A percentile compares a stretch with the other conserved stretches of the same genome.
phyloP scores from a whole-genome alignment of 2,797 vertebrate species.

The Gymnoscopelus microlampas region DNA sequence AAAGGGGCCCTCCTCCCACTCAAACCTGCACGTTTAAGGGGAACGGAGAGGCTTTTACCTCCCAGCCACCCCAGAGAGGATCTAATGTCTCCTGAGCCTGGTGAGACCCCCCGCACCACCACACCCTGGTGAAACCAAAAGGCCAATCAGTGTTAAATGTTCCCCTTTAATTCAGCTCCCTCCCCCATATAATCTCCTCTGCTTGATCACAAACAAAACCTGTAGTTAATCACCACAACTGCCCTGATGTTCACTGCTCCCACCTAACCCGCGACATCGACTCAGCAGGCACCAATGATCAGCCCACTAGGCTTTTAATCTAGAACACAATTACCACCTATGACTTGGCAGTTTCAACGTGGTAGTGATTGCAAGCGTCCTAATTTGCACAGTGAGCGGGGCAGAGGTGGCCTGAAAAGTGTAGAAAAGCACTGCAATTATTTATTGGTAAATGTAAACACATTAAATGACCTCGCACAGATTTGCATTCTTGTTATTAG shows the following conservation, averaged over 20 bases:
- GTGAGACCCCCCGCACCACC: background rate
- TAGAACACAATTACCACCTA: constrained; percentile 72
- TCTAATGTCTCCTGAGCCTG: background rate
- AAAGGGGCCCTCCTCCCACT: constrained; percentile 11
- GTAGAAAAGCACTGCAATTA: constrained; percentile 25
- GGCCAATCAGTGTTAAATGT: constrained; percentile 19
- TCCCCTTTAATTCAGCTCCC: constrained; percentile 36
- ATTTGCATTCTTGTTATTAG: background rate
- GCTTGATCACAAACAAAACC: constrained; percentile 64
- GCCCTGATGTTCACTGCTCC: constrained; percentile 34
- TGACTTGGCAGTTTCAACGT: constrained; percentile 53
- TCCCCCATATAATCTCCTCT: constrained; percentile 55
- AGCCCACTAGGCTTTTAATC: constrained; percentile 69
- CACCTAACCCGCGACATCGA: constrained; percentile 50
- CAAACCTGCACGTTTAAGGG: background rate
- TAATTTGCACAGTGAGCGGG: constrained; percentile 49
- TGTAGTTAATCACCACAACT: constrained; percentile 58
- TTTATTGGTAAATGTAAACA: constrained; percentile 25
- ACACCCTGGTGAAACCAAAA: constrained; percentile 26
- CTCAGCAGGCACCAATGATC: constrained; percentile 49
- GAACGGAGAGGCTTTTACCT: constrained; percentile 7
- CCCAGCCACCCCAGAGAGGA: background rate
- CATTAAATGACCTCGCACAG: constrained; percentile 13
- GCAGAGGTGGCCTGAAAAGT: constrained; percentile 33
- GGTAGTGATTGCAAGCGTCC: constrained; percentile 7